Evolutionary conservation across 2,888 invertebrate genomes (phyloP).

Genomic region (Hoplodrina blanda): DNA sequence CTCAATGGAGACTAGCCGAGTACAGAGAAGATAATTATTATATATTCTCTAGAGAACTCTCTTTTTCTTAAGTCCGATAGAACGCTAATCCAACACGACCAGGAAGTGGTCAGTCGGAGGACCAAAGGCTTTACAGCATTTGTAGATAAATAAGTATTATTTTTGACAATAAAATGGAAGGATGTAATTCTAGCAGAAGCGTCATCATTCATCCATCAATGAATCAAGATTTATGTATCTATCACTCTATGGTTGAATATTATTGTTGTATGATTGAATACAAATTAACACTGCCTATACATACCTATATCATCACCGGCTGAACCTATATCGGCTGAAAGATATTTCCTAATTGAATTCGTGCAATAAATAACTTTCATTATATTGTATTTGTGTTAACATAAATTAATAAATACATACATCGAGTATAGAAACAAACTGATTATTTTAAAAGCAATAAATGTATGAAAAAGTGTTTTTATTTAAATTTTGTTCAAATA

Average conservation of each 20-base stretch:
- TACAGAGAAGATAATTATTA: no score
- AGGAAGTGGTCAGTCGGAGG: no score
- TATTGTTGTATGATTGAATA: background rate
- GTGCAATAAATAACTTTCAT: background rate
- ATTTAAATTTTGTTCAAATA: conserved; percentile 17
- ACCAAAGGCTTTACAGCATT: no score
- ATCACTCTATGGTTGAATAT: background rate
- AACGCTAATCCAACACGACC: no score
- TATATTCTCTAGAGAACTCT: no score
- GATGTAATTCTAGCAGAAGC: no score
- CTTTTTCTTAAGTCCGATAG: no score
- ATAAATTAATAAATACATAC: background rate
- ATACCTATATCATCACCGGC: background rate
- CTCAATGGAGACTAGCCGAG: no score
- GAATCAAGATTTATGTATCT: background rate
- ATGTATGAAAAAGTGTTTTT: background rate
- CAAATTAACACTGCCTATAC: background rate
- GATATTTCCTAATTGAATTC: background rate
- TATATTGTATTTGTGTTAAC: background rate
- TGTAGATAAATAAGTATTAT: no score
- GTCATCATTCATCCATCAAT: background rate
- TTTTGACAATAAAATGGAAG: background rate
- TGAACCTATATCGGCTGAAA: background rate
- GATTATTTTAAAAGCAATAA: conserved; percentile 4
- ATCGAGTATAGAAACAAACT: background rate